Conservation (phyloP, 2,113 vertebrate genomes). For the Plecotus auritus region DNA sequence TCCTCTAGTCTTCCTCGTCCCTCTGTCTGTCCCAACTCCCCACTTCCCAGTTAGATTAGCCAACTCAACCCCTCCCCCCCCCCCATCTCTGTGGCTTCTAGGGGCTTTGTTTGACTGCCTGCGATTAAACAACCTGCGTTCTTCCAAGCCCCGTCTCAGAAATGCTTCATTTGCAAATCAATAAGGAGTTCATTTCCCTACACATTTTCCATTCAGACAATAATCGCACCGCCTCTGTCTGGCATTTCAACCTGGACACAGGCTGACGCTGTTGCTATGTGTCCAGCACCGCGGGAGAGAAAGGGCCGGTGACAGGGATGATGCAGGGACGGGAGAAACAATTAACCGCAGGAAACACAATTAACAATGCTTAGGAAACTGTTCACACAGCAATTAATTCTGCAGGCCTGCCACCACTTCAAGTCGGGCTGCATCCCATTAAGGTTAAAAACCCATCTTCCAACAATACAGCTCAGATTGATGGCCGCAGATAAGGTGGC, state of each 20-base stretch:
- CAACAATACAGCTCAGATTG: constrained; percentile 18
- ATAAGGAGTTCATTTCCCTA: neutral
- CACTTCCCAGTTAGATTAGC: neutral
- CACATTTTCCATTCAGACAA: neutral
- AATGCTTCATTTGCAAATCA: constrained; percentile 28
- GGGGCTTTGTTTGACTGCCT: neutral
- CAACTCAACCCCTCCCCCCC: neutral
- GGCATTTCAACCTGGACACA: constrained; percentile 10
- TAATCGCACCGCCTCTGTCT: neutral
- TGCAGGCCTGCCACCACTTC: constrained; percentile 41
- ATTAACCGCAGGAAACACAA: constrained; percentile 49
- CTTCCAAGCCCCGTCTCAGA: neutral
- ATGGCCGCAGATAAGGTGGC: neutral
- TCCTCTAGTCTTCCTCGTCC: neutral
- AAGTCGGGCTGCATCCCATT: constrained; percentile 47
- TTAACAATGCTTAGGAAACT: constrained; percentile 61
- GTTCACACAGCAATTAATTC: constrained; percentile 55
- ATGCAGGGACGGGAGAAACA: constrained; percentile 22
- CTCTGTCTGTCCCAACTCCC: too few species aligned
- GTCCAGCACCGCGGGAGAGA: neutral
- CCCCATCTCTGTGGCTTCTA: neutral
- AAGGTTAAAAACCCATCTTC: constrained; percentile 58
- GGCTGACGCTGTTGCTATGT: neutral
- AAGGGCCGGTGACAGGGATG: constrained; percentile 33
- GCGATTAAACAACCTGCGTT: neutral